A percentile compares a stretch with the other conserved stretches of the same genome.
These are phyloP conservation scores for Drosophila leontia DNA, from an alignment of 1,140 invertebrate genomes.

Conservation along the genomic window DNA sequence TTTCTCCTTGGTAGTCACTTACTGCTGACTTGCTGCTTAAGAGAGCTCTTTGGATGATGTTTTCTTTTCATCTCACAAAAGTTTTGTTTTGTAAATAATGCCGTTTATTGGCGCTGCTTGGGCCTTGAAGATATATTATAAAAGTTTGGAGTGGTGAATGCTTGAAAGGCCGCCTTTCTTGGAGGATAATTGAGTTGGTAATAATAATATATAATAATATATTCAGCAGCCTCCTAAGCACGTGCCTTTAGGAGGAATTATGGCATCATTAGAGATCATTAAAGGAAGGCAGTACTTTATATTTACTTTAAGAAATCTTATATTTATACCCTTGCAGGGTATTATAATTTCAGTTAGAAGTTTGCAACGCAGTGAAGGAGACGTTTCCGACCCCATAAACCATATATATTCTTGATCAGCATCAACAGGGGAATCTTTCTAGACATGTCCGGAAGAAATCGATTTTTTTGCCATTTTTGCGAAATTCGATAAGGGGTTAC, in stretches of 20 bases:
- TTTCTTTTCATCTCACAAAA: slow-evolving; percentile 46
- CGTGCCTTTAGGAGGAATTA: slow-evolving; percentile 1
- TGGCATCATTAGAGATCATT: background rate
- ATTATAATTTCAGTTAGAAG: too few relatives aligned
- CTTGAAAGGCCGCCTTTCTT: slow-evolving; percentile 9
- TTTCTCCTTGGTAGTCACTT: slow-evolving; percentile 24
- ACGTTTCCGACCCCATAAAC: too few relatives aligned
- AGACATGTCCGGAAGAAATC: too few relatives aligned
- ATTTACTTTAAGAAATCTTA: background rate
- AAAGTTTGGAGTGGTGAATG: slow-evolving; percentile 29
- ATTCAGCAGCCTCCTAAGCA: background rate
- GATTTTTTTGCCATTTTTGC: too few relatives aligned
- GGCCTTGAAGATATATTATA: slow-evolving; percentile 33
- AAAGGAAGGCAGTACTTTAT: background rate
- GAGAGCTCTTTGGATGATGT: slow-evolving; percentile 24
- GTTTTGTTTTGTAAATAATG: slow-evolving; percentile 29
- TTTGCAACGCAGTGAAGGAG: too few relatives aligned
- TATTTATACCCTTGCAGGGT: too few relatives aligned
- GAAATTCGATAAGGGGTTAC: too few relatives aligned
- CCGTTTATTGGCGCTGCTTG: slow-evolving; percentile 26
- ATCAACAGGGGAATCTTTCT: too few relatives aligned
- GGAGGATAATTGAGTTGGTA: slow-evolving; percentile 15
- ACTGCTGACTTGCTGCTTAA: slow-evolving; percentile 40
- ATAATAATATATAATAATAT: slow-evolving; percentile 4
- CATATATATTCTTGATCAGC: too few relatives aligned